Evolutionary conservation across 2,797 vertebrate genomes (phyloP).

Genomic region (Nasua narica): DNA sequence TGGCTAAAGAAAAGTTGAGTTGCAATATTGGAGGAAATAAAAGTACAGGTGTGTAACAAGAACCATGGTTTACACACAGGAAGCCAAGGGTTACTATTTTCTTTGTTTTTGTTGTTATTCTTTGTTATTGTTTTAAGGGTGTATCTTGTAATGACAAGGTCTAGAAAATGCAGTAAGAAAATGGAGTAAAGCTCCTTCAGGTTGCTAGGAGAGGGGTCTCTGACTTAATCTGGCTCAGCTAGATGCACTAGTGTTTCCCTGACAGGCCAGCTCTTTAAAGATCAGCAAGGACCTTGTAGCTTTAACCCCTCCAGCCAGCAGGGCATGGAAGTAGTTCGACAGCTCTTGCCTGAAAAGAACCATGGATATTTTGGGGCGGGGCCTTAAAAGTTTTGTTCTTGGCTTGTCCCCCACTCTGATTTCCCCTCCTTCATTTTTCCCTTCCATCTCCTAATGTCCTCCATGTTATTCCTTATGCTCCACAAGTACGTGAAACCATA

Average conservation of each 20-base stretch:
- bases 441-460: no score
- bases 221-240: background rate
- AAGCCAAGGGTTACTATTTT: background rate
- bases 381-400: background rate
- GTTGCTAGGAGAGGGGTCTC: background rate
- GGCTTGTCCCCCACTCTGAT: no score
- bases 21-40: background rate
- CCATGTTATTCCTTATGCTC: no score
- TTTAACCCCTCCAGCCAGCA: accelerated
- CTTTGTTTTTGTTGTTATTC: background rate
- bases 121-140: background rate
- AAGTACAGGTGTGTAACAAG: background rate
- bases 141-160: background rate
- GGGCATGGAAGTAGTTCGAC: accelerated
- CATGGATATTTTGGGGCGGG: no score
- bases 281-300: no score
- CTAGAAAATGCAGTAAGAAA: background rate
- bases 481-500: no score
- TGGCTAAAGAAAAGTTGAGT: background rate
- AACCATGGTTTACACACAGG: background rate
- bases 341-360: background rate
- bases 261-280: accelerated
- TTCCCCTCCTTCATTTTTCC: no score
- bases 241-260: background rate
- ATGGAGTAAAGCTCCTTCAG: background rate